Conservation (phyloP, 2,797 vertebrate species). For the Dallia pectoralis region DNA sequence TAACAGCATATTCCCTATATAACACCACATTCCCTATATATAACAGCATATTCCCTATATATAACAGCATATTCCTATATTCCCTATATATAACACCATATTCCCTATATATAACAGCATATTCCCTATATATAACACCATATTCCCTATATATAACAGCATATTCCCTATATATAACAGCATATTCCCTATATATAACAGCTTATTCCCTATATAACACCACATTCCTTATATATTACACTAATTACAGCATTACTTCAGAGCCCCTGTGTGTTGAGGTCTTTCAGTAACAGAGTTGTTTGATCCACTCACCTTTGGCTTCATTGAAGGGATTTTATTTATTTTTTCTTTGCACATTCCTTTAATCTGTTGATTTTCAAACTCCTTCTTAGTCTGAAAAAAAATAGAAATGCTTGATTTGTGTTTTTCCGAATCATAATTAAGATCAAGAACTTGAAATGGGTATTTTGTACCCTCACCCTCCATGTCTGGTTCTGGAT, state of each 20-base stretch:
- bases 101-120: too few relatives aligned
- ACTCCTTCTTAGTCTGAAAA: slow-evolving; percentile 70
- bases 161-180: neutral
- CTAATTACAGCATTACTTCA: too few relatives aligned
- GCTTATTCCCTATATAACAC: too few relatives aligned
- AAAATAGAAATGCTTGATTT: slow-evolving; percentile 8
- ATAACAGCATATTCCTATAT: too few relatives aligned
- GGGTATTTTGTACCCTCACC: neutral
- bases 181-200: neutral
- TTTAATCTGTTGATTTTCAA: slow-evolving; percentile 61
- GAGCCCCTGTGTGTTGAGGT: neutral
- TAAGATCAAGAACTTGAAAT: neutral
- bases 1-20: too few relatives aligned
- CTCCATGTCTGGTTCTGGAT: too few relatives aligned
- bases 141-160: too few relatives aligned
- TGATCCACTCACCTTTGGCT: slow-evolving; percentile 52
- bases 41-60: too few relatives aligned
- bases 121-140: too few relatives aligned
- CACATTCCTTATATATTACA: neutral
- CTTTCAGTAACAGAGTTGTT: neutral
- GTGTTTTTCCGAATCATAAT: neutral
- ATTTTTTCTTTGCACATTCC: slow-evolving; percentile 42
- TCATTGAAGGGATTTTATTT: slow-evolving; percentile 33
- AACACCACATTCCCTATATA: too few relatives aligned
- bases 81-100: too few relatives aligned